Conservation (phyloP, 2,113 vertebrate genomes). For the human region DNA sequence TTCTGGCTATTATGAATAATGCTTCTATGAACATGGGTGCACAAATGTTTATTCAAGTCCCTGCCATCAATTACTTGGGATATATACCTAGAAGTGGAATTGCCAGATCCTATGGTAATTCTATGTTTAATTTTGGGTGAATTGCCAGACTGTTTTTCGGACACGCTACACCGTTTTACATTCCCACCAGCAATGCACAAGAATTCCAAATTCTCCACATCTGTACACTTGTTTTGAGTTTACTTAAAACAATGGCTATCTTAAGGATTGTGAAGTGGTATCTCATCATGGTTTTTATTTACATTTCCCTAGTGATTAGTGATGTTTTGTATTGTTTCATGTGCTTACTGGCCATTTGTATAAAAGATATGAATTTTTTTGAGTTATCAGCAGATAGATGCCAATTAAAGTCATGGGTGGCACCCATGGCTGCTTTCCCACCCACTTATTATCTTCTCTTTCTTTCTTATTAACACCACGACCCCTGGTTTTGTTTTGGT, state of each 20-base stretch:
- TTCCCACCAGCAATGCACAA: neutral
- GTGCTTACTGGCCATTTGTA: neutral
- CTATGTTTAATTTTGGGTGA: neutral
- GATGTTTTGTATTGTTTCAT: neutral
- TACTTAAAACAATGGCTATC: neutral
- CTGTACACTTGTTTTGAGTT: neutral
- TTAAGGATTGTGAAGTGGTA: neutral
- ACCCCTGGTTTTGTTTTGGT: neutral
- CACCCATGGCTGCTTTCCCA: neutral
- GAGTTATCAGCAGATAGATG: neutral
- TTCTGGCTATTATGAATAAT: neutral
- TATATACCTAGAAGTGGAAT: neutral
- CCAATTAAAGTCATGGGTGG: neutral
- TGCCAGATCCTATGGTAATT: neutral
- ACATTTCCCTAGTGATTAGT: neutral
- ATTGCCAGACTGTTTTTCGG: neutral
- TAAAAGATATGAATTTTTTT: neutral
- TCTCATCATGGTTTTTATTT: neutral
- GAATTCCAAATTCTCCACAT: neutral
- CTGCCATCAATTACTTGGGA: neutral
- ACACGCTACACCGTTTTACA: neutral
- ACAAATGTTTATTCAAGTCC: neutral
- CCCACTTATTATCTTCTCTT: neutral
- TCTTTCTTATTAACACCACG: neutral
- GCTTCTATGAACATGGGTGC: neutral